Conservation (phyloP, 2,797 vertebrate genomes). For the Fundulus diaphanus region DNA sequence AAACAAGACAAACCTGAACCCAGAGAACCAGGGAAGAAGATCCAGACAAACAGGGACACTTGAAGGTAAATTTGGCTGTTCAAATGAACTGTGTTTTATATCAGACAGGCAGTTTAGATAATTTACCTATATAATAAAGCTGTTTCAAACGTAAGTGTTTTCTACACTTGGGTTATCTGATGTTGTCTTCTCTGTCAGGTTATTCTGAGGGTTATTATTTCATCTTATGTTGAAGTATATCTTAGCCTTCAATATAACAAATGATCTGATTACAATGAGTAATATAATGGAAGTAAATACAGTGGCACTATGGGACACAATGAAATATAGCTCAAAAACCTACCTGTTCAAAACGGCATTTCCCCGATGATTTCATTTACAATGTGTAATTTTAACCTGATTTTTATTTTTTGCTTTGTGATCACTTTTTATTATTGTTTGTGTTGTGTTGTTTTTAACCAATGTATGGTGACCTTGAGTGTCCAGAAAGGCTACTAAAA, state of each 20-base stretch:
- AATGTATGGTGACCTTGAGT: no score
- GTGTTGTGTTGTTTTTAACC: no score
- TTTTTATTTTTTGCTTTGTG: no score
- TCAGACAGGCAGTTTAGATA: background rate
- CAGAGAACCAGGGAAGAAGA: conserved; percentile 37
- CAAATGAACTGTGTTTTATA: background rate
- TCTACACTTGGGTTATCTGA: background rate
- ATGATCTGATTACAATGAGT: background rate
- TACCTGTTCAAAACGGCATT: no score
- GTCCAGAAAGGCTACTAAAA: no score
- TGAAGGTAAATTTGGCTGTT: conserved; percentile 65
- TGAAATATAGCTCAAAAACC: no score
- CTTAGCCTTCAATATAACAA: background rate
- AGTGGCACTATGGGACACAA: background rate
- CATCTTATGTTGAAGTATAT: conserved; percentile 2
- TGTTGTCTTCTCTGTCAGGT: background rate
- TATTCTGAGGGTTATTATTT: background rate
- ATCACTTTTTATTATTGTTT: no score
- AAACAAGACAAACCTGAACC: conserved; percentile 70
- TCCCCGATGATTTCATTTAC: no score
- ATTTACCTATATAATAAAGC: background rate
- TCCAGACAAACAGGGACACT: conserved; percentile 50
- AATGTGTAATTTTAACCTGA: no score
- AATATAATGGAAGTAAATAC: background rate
- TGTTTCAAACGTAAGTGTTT: conserved; percentile 8